Conservation (phyloP, 1,140 invertebrate species). For the Ectropis grisescens region DNA sequence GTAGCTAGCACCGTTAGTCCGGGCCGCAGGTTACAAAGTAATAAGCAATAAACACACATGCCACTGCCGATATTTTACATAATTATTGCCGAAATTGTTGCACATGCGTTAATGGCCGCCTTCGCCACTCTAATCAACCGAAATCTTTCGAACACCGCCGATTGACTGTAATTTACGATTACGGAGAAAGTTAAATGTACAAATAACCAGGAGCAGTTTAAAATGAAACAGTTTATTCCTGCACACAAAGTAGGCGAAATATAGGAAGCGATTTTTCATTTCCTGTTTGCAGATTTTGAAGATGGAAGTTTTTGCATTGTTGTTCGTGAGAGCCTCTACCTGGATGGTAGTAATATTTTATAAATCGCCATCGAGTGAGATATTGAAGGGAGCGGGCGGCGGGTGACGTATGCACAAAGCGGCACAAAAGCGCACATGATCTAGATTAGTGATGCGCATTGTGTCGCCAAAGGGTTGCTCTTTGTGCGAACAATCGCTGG, state of each 20-base stretch:
- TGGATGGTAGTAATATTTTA: constrained; percentile 58
- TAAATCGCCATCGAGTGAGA: constrained; percentile 65
- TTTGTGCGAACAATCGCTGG: constrained; percentile 40
- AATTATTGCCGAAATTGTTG: constrained; percentile 46
- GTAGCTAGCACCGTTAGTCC: constrained; percentile 36
- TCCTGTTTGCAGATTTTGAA: constrained; percentile 56
- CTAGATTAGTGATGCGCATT: constrained; percentile 67
- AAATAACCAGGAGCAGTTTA: constrained; percentile 22
- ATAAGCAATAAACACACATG: constrained; percentile 45
- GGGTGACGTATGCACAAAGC: constrained; percentile 27
- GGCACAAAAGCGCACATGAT: constrained; percentile 57
- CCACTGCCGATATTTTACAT: constrained; percentile 46
- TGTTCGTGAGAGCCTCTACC: constrained; percentile 61
- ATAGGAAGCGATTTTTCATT: constrained; percentile 66
- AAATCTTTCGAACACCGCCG: constrained; percentile 17
- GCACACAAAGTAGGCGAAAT: constrained; percentile 43
- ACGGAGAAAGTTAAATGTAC: constrained; percentile 20
- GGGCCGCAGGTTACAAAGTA: constrained; percentile 36
- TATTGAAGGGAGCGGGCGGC: constrained; percentile 32
- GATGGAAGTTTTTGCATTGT: constrained; percentile 55
- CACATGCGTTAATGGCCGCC: constrained; percentile 34
- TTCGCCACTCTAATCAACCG: constrained; percentile 23
- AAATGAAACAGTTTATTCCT: constrained; percentile 18
- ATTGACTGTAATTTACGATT: constrained; percentile 22
- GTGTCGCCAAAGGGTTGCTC: constrained; percentile 64